Base-by-base conservation (phyloP, 2,113 vertebrate species). In the Casuarius casuarius region DNA sequence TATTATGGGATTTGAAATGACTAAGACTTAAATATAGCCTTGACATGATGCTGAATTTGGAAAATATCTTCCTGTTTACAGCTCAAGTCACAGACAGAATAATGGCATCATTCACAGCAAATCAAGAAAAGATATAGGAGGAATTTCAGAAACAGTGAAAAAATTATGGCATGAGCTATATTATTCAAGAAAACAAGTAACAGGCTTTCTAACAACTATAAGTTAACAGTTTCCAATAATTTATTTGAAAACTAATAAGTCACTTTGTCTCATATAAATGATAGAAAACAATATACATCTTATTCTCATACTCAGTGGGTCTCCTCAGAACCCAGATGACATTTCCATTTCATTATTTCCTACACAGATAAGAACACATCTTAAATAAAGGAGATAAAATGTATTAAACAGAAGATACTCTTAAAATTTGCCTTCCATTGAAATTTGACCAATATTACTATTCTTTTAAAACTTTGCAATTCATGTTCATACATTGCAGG, bases 41-140 rank as follows among this genome's bases (percentile, higher is more conserved):
- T 79, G 59, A 79, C 28, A 89, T 9, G 51, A 90, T 63, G n/a
- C 33, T 82, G 62, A 95, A 94, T 87, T 76, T 90, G 78, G 71
- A 87, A 95, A 85, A 65, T 72, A 73, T 87, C 75, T 94, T 96
- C 94, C 87, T 92, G 75, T 80, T 96, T 95, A 80, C 61, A 97
- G 78, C 22, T 96, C 58, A 44, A 92, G 46, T 16, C 22, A 80
- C 40, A 86, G 31, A 84, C 51, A 72, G 62, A 84, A 96, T 68
- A 97, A 95, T 83, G 20, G 33, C 42, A 94, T 58, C 75, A 90
- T 94, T 96, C 93, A 96, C 18, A 87, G 52, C 71, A 92, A 91
- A 81, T 38, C 44, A 89, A 54, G 52, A 85, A 75, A 85, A 29
- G 20, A 61, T 44, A 29, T 5, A 61, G 78, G 25, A 95, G 49